Evolutionary conservation across 2,797 vertebrate species (phyloP), one percentile per base, ranked within the genome.

Genomic region (Sebastes minor): DNA sequence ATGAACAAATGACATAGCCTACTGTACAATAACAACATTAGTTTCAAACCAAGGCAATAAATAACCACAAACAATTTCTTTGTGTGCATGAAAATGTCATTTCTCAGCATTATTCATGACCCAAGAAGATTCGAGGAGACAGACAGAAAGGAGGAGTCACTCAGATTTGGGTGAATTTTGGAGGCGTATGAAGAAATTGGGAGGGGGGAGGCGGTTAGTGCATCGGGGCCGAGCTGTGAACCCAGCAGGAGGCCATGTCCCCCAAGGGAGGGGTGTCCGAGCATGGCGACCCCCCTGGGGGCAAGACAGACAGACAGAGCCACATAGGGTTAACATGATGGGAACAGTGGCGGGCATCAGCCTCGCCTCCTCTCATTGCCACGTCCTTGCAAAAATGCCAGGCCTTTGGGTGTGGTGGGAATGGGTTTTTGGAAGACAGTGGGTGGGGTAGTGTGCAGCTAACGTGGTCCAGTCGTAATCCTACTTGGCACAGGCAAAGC

Each of bases 391-490:
- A 84, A 56, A 65, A 86, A 82, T 88, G 92, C 92, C 86, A 86
- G 71, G 81, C 84, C 59, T 90, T 86, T 91, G 83, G 87, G 84
- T 75, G 76, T 88, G 69, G 20, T 91, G 84, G 78, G 81, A 80
- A 75, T 66, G 46, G 18, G 18, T 67, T 84, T 85, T 78, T 74
- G 70, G 72, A 56, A 78, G 81, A 69, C 63, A 65, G 74, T 85
- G 87, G 94, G 94, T 94, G 86, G 82, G 84, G 1, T 60, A 56
- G 62, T 72, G 90, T 22, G 66, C 90, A 72, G 84, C 32, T 83
- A 94, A 92, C 84, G 81, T 90, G 91, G 88, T 90, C 84, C 84
- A 64, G 84, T 78, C 78, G 85, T 94, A 94, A 95, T 94, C 91
- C 93, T 84, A 79, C 60, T 86, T 80, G 91, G 93, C 96, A 93